Percentiles rank a stretch among this genome's conserved stretches.
These are phyloP conservation scores for Endotricha flammealis DNA, from an alignment of 2,888 invertebrate genomes.

Conservation along the genomic window DNA sequence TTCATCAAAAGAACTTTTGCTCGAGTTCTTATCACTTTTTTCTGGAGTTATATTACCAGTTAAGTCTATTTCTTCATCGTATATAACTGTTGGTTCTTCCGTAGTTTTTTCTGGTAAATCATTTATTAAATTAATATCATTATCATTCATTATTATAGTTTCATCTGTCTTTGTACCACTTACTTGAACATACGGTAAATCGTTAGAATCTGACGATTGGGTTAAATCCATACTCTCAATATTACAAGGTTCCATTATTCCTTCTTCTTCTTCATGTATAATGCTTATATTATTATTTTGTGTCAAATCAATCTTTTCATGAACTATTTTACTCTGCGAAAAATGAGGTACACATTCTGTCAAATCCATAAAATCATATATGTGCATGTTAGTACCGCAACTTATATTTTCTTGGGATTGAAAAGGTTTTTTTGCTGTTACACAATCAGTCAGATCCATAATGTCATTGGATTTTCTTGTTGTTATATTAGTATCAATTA, in stretches of 20 bases:
- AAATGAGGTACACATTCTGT: constrained; percentile 10
- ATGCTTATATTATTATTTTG: constrained; percentile 18
- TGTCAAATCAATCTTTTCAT: constrained; percentile 37
- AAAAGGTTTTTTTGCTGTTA: constrained; percentile 15
- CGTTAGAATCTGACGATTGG: constrained; percentile 47
- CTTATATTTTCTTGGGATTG: not conserved
- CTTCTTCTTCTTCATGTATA: constrained; percentile 3
- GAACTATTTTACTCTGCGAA: constrained; percentile 8
- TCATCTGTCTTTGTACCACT: constrained; percentile 32
- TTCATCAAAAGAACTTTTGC: constrained; percentile 39
- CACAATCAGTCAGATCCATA: constrained; percentile 61
- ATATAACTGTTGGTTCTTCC: not conserved
- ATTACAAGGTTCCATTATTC: constrained; percentile 11
- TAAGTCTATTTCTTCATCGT: constrained; percentile 20
- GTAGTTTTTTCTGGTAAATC: not conserved
- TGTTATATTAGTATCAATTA: constrained; percentile 23
- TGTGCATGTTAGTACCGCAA: constrained; percentile 16
- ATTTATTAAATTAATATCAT: constrained; percentile 22
- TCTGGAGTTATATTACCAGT: constrained; percentile 19
- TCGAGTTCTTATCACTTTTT: constrained; percentile 12
- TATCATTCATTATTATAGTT: constrained; percentile 34
- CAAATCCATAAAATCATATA: constrained; percentile 15
- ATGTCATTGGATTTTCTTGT: constrained; percentile 47
- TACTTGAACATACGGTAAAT: constrained; percentile 42
- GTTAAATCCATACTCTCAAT: constrained; percentile 46